Conservation (phyloP, 2,113 vertebrate species). For the Hassar affinis region DNA sequence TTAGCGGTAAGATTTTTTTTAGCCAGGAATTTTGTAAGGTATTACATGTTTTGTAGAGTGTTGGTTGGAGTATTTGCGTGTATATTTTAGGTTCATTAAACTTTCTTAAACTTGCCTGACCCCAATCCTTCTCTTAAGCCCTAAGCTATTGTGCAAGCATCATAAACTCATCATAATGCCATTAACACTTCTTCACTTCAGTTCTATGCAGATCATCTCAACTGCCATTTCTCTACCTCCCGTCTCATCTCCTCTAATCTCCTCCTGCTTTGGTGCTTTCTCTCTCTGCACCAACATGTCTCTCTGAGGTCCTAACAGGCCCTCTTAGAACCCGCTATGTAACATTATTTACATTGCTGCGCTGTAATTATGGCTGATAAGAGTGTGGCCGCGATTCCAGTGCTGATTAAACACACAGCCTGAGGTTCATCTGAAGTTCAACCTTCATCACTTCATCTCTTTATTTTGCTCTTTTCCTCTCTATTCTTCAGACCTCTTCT, state of each 20-base stretch:
- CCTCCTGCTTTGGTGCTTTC: background rate
- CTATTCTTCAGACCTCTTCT: background rate
- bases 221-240: background rate
- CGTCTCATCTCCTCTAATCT: background rate
- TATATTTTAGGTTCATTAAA: background rate
- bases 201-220: background rate
- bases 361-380: slow-evolving; percentile 77
- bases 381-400: slow-evolving; percentile 78
- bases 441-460: slow-evolving; percentile 28
- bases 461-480: slow-evolving; percentile 25
- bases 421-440: slow-evolving; percentile 47
- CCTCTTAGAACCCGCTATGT: slow-evolving; percentile 70
- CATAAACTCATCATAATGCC: background rate
- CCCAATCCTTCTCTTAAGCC: background rate
- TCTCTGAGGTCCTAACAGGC: slow-evolving; percentile 77
- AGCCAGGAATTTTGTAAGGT: background rate
- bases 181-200: background rate
- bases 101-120: background rate
- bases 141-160: background rate
- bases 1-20: background rate
- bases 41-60: background rate
- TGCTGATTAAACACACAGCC: slow-evolving; percentile 72
- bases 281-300: slow-evolving; percentile 54
- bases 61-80: background rate
- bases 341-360: slow-evolving; percentile 76